phyloP scores from a whole-genome alignment of 2,113 vertebrate species.

The Grus americana region DNA sequence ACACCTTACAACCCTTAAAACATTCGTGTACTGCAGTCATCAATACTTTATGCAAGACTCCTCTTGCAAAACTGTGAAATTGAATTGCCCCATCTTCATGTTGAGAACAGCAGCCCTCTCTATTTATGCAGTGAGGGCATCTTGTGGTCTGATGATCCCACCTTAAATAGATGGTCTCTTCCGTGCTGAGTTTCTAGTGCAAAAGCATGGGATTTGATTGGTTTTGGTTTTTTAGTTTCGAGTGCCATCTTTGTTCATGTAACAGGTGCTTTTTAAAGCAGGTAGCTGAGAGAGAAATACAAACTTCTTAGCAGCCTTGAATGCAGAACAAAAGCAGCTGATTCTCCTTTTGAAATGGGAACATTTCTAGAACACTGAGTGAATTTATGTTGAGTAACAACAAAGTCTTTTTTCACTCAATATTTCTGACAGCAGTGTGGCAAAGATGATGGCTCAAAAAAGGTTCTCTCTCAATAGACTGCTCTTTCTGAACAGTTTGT shows the following conservation, averaged over 20 bases:
- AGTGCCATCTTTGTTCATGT: neutral
- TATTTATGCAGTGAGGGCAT: neutral
- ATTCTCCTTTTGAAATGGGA: slow-evolving; percentile 29
- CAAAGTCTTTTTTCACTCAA: neutral
- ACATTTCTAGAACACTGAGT: slow-evolving; percentile 1
- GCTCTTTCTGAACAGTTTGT: neutral
- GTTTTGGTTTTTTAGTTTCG: neutral
- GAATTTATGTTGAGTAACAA: slow-evolving; percentile 36
- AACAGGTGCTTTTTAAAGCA: slow-evolving; percentile 15
- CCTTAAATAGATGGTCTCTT: neutral
- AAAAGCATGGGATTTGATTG: neutral
- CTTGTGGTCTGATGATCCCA: neutral
- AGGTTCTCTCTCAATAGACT: neutral
- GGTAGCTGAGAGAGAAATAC: neutral
- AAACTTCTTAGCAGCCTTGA: slow-evolving; percentile 15
- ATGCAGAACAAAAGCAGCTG: slow-evolving; percentile 11
- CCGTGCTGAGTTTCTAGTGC: neutral
- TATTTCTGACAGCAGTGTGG: slow-evolving; percentile 7
- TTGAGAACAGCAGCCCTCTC: neutral
- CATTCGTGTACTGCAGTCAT: neutral
- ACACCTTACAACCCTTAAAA: neutral
- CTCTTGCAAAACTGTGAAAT: neutral
- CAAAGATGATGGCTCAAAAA: neutral
- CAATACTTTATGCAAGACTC: neutral
- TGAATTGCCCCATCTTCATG: neutral